Conservation (phyloP, 2,797 vertebrate genomes). For the Pteronotus mesoamericanus region DNA sequence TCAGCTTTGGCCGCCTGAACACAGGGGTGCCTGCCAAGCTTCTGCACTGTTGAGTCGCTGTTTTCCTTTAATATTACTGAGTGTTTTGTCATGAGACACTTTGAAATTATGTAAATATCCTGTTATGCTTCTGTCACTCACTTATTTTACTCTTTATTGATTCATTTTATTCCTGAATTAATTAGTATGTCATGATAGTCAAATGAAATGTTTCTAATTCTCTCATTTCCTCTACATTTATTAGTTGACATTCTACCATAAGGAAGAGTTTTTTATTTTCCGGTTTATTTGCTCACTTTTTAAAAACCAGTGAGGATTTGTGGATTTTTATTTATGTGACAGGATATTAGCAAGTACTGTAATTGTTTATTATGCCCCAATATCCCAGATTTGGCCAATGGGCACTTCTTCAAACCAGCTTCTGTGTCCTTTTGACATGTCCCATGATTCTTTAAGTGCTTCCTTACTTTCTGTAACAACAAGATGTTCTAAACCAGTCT, state of each 20-base stretch:
- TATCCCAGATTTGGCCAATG: background rate
- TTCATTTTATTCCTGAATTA: background rate
- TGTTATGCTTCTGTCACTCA: background rate
- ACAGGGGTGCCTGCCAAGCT: background rate
- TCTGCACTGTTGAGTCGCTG: background rate
- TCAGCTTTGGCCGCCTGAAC: background rate
- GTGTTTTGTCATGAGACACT: background rate
- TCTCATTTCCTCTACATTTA: background rate
- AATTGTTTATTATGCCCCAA: background rate
- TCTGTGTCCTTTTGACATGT: background rate
- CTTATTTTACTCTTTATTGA: background rate
- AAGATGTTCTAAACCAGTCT: background rate
- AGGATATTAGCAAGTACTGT: background rate
- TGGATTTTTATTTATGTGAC: background rate
- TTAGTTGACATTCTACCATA: slow-evolving; percentile 11
- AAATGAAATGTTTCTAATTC: background rate
- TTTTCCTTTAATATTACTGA: background rate
- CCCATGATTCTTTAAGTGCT: background rate
- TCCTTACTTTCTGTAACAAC: background rate
- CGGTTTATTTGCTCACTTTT: background rate
- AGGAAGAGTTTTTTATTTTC: background rate
- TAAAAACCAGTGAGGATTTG: background rate
- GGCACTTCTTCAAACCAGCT: background rate
- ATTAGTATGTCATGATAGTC: background rate
- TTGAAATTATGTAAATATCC: background rate